Conservation (phyloP, 1,140 invertebrate genomes). For the Aphelinus certus region DNA sequence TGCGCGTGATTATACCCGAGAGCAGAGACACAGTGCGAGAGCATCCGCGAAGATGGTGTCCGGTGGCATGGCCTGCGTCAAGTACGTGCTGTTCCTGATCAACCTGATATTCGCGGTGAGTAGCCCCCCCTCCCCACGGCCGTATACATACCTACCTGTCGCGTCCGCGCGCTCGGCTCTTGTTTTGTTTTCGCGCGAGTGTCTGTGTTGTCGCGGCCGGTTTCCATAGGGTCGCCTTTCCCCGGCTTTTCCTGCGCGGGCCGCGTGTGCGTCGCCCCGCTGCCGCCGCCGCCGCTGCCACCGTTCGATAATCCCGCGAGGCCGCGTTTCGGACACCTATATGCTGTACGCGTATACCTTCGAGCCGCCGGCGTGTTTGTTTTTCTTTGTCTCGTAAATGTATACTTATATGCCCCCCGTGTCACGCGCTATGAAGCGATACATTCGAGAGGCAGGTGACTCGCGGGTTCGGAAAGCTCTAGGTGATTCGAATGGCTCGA, state of each 20-base stretch:
- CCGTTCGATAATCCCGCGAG: slow-evolving; percentile 32
- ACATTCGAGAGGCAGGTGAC: too few species aligned
- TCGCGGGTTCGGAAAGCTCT: too few species aligned
- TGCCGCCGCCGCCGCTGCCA: not conserved
- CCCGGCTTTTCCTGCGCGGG: slow-evolving; percentile 16
- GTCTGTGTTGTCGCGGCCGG: slow-evolving; percentile 9
- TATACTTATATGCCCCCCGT: too few species aligned
- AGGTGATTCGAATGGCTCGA: too few species aligned
- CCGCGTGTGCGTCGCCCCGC: not conserved
- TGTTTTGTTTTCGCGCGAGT: not conserved
- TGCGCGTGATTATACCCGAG: not conserved
- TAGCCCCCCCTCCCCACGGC: slow-evolving; percentile 43
- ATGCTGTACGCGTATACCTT: too few species aligned
- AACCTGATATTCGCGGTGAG: slow-evolving; percentile 87
- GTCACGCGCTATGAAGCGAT: too few species aligned
- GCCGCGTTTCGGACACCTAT: too few species aligned
- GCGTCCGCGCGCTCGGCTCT: not conserved
- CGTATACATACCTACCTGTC: not conserved
- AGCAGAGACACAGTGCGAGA: not conserved
- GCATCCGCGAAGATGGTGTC: slow-evolving; percentile 69
- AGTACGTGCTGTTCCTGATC: slow-evolving; percentile 85
- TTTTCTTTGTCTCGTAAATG: too few species aligned
- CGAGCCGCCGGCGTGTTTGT: too few species aligned
- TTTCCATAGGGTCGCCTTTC: slow-evolving; percentile 34
- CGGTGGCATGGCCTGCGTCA: slow-evolving; percentile 80